Base-by-base conservation (phyloP, 2,888 invertebrate species). In the Brachycybe producta region DNA sequence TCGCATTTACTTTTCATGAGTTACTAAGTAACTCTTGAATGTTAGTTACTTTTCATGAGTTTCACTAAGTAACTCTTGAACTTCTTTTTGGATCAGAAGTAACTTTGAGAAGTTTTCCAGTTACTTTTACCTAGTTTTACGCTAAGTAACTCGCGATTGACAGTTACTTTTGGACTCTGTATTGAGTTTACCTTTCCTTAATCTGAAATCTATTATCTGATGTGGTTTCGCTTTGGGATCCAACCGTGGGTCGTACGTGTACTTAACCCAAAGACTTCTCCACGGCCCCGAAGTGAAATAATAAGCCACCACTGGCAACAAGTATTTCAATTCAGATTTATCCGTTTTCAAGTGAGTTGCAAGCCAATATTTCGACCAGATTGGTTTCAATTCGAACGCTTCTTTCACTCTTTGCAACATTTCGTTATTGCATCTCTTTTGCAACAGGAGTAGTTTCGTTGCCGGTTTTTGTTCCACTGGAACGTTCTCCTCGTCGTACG, bases 261-360 rank as follows among this genome's bases (percentile, higher is more conserved):
- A 81, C 59, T 75, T 78, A 1, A 88, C 80, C 86, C 95, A 98
- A 64, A 86, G 75, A 47, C 81, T 77, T 56, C 91, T 75, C 91
- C 94, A 98, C 0, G 94, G 97, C 0, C 98, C 97, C 54, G 79
- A 82, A 48, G 76, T 73, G 66, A 84, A 86, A 64, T 88, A 87
- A 65, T 86, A 84, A 0, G 88, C 86, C 3, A 87, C 69, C 24
- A 81, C 77, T 0, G 95, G 91, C 52, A 94, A 71, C 13, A 92
- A 73, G 51, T 77, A 73, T 67, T 84, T 90, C 0, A 88, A 51
- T 3, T 61, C 49, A 2, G 23, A 46, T 17, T 61, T 60, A 2
- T 60, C 60, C 35, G 65, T 56, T 24, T 60, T 59, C 0, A 63
- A 56, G 21, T 56, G 52, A 23, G 52, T 56, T 48, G 76, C 69